These are phyloP conservation scores for Opisthograptis luteolata DNA, from an alignment of 2,888 invertebrate genomes.

Conservation along the genomic window DNA sequence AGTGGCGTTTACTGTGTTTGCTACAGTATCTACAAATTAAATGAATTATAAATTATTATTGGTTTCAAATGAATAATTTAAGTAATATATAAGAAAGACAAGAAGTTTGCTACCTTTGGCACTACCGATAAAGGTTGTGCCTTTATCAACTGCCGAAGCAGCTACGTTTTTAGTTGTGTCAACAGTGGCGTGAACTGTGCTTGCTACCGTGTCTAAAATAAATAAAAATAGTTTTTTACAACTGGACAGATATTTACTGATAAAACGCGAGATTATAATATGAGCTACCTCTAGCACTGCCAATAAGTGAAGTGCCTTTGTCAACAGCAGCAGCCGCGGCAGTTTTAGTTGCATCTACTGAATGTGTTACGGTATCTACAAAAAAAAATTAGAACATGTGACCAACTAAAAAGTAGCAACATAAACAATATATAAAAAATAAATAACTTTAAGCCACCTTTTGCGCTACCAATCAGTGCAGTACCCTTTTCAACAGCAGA, in stretches of 20 bases:
- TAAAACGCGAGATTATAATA: background rate
- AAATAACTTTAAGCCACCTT: conserved; percentile 33
- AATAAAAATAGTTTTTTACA: background rate
- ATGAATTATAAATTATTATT: background rate
- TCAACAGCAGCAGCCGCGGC: conserved; percentile 45
- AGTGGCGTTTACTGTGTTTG: conserved; percentile 33
- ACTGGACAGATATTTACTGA: background rate
- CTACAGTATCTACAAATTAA: conserved; percentile 33
- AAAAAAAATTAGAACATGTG: background rate
- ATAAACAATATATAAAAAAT: background rate
- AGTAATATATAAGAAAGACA: too few species aligned
- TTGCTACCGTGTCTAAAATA: conserved; percentile 21
- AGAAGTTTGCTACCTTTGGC: conserved; percentile 2
- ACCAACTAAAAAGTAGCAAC: background rate
- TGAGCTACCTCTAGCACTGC: conserved; percentile 54
- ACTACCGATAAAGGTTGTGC: conserved; percentile 32
- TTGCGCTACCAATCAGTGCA: conserved; percentile 47
- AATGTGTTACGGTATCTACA: conserved; percentile 37
- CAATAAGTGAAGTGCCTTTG: conserved; percentile 45
- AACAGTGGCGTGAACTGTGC: conserved; percentile 12
- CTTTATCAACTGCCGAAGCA: conserved; percentile 39
- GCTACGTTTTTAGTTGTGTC: conserved; percentile 38
- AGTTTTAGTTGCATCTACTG: conserved; percentile 46
- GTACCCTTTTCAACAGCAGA: conserved; percentile 57
- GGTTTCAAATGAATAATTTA: background rate